Percentiles rank a stretch among this genome's conserved stretches.
These are phyloP conservation scores for Cantharis rustica DNA, from an alignment of 2,888 invertebrate genomes.

Conservation along the genomic window DNA sequence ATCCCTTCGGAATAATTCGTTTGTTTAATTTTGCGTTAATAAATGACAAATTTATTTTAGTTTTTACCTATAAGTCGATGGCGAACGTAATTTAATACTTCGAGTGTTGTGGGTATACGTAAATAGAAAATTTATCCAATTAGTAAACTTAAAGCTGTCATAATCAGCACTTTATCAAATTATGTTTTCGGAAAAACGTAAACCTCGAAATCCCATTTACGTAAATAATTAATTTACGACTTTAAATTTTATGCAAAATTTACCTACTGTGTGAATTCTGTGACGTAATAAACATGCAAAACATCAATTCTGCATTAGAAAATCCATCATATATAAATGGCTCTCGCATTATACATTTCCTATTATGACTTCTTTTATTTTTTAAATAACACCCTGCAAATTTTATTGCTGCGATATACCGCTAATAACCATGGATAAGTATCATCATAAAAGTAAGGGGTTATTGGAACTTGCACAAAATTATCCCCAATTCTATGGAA, in stretches of 20 bases:
- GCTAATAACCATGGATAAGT: background rate
- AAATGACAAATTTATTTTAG: background rate
- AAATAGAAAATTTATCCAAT: background rate
- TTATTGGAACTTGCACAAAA: background rate
- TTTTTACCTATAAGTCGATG: background rate
- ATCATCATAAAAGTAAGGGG: background rate
- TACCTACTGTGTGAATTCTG: background rate
- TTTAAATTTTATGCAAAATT: background rate
- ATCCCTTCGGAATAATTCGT: slow-evolving; percentile 17
- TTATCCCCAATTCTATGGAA: background rate
- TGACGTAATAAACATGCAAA: background rate
- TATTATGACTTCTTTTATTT: background rate
- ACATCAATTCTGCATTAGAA: background rate
- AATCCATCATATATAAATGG: background rate
- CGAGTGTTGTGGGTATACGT: background rate
- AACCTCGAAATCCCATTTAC: background rate
- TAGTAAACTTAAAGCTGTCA: background rate
- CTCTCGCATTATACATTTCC: background rate
- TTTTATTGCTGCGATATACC: background rate
- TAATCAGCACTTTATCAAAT: background rate
- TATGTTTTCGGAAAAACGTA: background rate
- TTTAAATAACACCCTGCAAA: background rate
- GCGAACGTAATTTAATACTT: background rate
- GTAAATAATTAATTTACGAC: background rate
- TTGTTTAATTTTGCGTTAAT: background rate